These are phyloP conservation scores for Cotesia glomerata DNA, from an alignment of 1,140 invertebrate species.

Conservation along the genomic window DNA sequence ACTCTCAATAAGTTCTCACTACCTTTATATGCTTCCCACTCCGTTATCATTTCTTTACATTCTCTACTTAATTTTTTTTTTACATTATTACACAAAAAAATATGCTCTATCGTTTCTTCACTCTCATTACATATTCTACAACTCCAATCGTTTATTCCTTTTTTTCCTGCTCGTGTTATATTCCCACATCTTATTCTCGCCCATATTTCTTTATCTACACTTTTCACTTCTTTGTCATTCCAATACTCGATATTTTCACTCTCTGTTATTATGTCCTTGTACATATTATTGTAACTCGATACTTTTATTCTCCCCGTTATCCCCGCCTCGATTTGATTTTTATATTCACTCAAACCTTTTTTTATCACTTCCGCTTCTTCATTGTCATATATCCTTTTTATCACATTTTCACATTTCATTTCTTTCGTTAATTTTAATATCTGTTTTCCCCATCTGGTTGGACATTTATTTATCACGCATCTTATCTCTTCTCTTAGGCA, in stretches of 20 bases:
- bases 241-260: background rate
- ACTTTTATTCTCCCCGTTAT: background rate
- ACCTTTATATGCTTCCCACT: no score
- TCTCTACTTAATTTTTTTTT: no score
- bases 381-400: background rate
- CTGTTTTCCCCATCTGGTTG: background rate
- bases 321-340: background rate
- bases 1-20: background rate
- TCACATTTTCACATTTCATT: background rate
- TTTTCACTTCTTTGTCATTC: background rate
- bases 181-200: background rate
- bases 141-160: background rate
- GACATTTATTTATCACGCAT: slow-evolving; percentile 1
- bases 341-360: background rate
- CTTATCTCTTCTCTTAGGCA: slow-evolving; percentile 15
- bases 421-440: background rate
- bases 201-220: background rate
- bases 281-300: background rate
- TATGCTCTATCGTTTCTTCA: background rate
- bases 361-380: background rate
- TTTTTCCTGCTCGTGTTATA: background rate
- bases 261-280: background rate
- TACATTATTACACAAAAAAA: no score
- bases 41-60: no score
- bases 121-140: background rate